A percentile compares a stretch with the other conserved stretches of the same genome.
These are phyloP conservation scores for Oophaga sylvatica DNA, from an alignment of 2,797 vertebrate species.

Conservation along the genomic window DNA sequence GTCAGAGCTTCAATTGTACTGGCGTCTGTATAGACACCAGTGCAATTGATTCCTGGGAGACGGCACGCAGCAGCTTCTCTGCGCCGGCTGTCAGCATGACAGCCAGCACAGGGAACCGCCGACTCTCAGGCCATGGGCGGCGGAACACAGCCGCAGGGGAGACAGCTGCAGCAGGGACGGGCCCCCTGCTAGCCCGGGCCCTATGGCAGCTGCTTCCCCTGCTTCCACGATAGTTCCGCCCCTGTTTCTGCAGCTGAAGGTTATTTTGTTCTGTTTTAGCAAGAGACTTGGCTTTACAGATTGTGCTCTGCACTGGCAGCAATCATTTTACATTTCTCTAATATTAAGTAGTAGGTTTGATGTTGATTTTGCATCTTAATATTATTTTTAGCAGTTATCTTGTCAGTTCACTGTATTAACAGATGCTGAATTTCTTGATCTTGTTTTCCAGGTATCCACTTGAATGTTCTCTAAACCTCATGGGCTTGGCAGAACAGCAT, in stretches of 20 bases:
- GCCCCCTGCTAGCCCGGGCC: too few species aligned
- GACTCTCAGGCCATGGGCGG: too few species aligned
- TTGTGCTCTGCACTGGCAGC: background rate
- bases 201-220: too few species aligned
- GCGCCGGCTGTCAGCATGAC: too few species aligned
- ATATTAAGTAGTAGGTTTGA: background rate
- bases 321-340: background rate
- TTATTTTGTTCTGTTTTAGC: background rate
- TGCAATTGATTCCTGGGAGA: too few species aligned
- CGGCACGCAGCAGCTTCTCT: too few species aligned
- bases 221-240: too few species aligned
- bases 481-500: conserved; percentile 56
- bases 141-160: too few species aligned
- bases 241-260: background rate
- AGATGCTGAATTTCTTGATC: conserved; percentile 4
- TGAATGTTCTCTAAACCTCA: conserved; percentile 25
- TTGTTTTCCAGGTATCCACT: conserved; percentile 41
- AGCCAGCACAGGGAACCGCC: too few species aligned
- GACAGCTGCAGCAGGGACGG: too few species aligned
- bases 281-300: background rate
- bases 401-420: conserved; percentile 3
- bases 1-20: too few species aligned
- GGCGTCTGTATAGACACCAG: too few species aligned
- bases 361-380: background rate
- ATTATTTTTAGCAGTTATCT: background rate